Percentiles rank a stretch among this genome's conserved stretches.
These are phyloP conservation scores for Dastarcus helophoroides DNA, from an alignment of 2,888 invertebrate genomes.

Conservation along the genomic window DNA sequence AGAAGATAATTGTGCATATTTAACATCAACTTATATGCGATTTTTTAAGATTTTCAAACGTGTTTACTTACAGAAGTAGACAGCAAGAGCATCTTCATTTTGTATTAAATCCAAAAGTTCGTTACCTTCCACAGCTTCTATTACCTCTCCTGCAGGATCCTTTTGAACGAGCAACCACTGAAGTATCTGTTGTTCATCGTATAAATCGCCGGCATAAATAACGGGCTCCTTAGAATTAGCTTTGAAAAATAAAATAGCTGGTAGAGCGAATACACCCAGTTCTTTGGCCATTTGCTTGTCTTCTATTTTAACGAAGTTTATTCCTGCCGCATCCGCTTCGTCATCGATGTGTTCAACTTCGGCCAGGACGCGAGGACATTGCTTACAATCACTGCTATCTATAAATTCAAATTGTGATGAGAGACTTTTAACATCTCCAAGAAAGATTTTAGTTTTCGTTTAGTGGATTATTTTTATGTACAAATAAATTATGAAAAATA, in stretches of 20 bases:
- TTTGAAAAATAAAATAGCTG: conserved; percentile 84
- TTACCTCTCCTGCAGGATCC: conserved; percentile 83
- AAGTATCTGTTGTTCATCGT: conserved; percentile 78
- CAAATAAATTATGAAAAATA: too few species aligned
- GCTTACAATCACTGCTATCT: conserved; percentile 94
- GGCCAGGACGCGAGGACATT: conserved; percentile 75
- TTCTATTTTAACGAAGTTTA: conserved; percentile 87
- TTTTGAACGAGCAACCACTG: conserved; percentile 86
- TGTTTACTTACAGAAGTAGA: conserved; percentile 79
- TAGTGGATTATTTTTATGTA: too few species aligned
- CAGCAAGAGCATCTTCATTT: conserved; percentile 71
- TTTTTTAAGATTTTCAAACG: not conserved
- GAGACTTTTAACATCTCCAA: too few species aligned
- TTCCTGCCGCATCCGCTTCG: conserved; percentile 80
- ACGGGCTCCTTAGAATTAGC: conserved; percentile 79
- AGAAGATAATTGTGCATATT: conserved; percentile 5
- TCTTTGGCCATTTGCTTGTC: conserved; percentile 79
- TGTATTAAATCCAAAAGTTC: conserved; percentile 63
- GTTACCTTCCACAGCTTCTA: conserved; percentile 78
- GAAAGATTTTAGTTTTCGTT: too few species aligned
- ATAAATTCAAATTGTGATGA: too few species aligned
- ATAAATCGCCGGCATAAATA: conserved; percentile 81
- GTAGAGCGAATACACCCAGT: conserved; percentile 79
- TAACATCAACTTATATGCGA: conserved; percentile 2
- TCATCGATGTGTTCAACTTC: conserved; percentile 91